Conservation (phyloP, 2,888 invertebrate genomes). For the Meiosimyza platycephala region DNA sequence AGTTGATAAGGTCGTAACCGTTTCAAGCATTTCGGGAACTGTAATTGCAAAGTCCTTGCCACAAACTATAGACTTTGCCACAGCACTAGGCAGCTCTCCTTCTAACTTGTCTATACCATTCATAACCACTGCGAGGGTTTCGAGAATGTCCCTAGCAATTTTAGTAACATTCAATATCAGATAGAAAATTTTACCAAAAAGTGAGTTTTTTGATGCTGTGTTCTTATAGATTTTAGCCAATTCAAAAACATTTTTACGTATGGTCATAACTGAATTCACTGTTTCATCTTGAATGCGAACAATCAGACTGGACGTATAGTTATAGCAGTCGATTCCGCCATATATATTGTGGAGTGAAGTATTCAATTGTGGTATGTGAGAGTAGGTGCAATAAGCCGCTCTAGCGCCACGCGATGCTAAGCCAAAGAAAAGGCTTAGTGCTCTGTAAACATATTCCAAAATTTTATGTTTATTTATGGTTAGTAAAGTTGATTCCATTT, state of each 20-base stretch:
- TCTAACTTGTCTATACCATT: constrained; percentile 49
- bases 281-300: constrained; percentile 53
- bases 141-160: constrained; percentile 49
- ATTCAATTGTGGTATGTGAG: constrained; percentile 55
- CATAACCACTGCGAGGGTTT: constrained; percentile 51
- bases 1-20: constrained; percentile 52
- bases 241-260: constrained; percentile 49
- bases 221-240: constrained; percentile 58
- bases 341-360: constrained; percentile 53
- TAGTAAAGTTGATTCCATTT: constrained; percentile 49
- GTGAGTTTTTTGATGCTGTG: constrained; percentile 52
- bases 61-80: constrained; percentile 45
- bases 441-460: constrained; percentile 48
- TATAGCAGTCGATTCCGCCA: constrained; percentile 56
- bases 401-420: constrained; percentile 48
- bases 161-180: constrained; percentile 52
- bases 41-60: constrained; percentile 47
- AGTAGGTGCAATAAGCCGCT: constrained; percentile 58
- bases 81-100: constrained; percentile 52
- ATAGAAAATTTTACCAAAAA: constrained; percentile 56
- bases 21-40: constrained; percentile 54
- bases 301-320: constrained; percentile 50
- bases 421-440: constrained; percentile 47
- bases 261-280: constrained; percentile 51
- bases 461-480: constrained; percentile 56